Evolutionary conservation across 2,113 vertebrate species (phyloP).

Genomic region (Ailurus styani): DNA sequence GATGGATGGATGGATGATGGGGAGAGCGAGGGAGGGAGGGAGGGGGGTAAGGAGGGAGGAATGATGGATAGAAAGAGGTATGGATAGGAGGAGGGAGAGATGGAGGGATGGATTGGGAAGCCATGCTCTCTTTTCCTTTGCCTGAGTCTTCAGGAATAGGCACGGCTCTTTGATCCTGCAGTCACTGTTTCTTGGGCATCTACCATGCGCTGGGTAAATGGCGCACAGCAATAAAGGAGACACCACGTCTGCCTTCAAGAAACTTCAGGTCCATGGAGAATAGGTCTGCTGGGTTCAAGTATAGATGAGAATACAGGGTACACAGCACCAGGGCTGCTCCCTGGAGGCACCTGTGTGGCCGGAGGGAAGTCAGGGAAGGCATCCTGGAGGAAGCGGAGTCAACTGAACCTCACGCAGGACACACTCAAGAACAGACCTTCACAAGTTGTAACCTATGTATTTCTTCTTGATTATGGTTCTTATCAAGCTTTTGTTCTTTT

Average conservation of each 20-base stretch:
- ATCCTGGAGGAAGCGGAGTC: background rate
- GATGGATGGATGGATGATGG: no score
- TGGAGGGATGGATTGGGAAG: no score
- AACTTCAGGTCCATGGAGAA: background rate
- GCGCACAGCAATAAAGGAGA: background rate
- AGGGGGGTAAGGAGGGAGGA: background rate
- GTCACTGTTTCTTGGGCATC: background rate
- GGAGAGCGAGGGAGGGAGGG: background rate
- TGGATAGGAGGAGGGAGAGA: background rate
- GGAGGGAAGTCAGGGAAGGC: background rate
- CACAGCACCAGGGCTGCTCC: background rate
- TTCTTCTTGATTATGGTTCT: background rate
- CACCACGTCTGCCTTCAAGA: background rate
- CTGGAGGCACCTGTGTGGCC: background rate
- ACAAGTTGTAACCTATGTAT: accelerated
- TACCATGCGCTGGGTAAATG: background rate
- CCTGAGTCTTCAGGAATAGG: background rate
- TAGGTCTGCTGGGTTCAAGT: background rate
- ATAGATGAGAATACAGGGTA: accelerated
- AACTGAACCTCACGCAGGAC: background rate
- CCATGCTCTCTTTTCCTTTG: background rate
- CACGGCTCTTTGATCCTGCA: background rate
- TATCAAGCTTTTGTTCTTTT: background rate
- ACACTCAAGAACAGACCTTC: background rate
- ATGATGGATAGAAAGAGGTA: background rate